phyloP scores from a whole-genome alignment of 2,888 invertebrate species.

The Apodemia mormo region DNA sequence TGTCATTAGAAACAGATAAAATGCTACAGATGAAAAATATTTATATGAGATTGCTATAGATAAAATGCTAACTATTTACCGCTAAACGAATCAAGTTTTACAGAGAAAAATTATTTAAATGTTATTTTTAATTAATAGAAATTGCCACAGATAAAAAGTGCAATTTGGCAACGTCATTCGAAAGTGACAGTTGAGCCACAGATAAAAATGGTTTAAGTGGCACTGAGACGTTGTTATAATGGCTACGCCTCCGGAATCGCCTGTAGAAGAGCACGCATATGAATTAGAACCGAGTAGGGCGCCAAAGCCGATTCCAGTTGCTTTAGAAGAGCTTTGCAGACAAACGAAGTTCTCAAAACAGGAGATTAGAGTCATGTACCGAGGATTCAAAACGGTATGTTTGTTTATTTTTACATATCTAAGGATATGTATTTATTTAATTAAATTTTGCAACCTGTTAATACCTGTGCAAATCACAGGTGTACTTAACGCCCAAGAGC shows the following conservation, averaged over 20 bases:
- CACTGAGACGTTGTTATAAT: constrained; percentile 63
- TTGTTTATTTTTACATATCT: neutral
- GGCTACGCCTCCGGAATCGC: constrained; percentile 93
- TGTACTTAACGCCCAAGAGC: too few species aligned
- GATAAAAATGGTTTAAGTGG: constrained; percentile 16
- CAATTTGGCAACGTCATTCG: neutral
- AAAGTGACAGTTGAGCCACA: constrained; percentile 19
- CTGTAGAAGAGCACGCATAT: constrained; percentile 92
- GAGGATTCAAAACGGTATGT: constrained; percentile 97
- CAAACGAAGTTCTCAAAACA: constrained; percentile 97
- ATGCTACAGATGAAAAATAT: constrained; percentile 15
- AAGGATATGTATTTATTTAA: too few species aligned
- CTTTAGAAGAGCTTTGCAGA: constrained; percentile 93
- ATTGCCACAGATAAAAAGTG: neutral
- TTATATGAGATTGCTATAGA: neutral
- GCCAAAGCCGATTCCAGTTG: constrained; percentile 92
- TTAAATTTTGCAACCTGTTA: too few species aligned
- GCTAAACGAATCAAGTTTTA: neutral
- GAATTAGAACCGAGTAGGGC: constrained; percentile 90
- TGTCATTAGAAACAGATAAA: constrained; percentile 7
- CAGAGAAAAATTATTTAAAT: neutral
- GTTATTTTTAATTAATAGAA: neutral
- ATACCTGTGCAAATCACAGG: too few species aligned
- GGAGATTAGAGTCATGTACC: constrained; percentile 98
- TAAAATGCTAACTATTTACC: neutral